A percentile compares a stretch with the other conserved stretches of the same genome.
These are phyloP conservation scores for Chaetophractus vellerosus DNA, from an alignment of 2,797 vertebrate species.

Conservation along the genomic window DNA sequence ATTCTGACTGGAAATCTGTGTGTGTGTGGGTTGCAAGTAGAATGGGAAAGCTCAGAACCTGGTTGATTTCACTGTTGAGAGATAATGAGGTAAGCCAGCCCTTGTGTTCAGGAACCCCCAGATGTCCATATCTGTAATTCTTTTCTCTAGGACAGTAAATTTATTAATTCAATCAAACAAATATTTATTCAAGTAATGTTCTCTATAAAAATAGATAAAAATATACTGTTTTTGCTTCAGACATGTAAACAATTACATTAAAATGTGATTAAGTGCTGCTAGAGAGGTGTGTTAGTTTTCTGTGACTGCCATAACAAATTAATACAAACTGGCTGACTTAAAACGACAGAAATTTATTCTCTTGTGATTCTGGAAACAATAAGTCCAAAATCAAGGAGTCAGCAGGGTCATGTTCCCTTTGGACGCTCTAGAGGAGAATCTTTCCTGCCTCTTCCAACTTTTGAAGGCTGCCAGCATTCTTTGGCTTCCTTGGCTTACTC, in stretches of 20 bases:
- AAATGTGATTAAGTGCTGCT: neutral
- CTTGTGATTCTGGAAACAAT: neutral
- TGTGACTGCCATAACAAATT: neutral
- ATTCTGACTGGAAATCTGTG: neutral
- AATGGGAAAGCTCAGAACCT: neutral
- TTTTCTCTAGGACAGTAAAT: neutral
- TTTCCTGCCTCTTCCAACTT: neutral
- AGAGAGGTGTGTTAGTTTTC: neutral
- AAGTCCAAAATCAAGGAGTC: slow-evolving; percentile 21
- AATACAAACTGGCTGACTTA: neutral
- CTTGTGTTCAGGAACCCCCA: neutral
- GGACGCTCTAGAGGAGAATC: neutral
- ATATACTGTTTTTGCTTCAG: neutral
- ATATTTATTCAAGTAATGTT: neutral
- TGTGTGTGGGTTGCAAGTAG: neutral
- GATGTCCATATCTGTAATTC: neutral
- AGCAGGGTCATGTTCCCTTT: neutral
- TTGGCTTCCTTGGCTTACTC: neutral
- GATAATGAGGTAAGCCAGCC: neutral
- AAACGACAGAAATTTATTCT: slow-evolving; percentile 32
- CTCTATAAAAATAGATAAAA: neutral
- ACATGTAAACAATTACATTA: neutral
- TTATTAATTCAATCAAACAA: slow-evolving; percentile 10
- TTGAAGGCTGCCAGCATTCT: neutral
- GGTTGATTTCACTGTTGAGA: neutral